Base-by-base conservation (phyloP, 2,888 invertebrate species). In the Eurytoma californica region DNA sequence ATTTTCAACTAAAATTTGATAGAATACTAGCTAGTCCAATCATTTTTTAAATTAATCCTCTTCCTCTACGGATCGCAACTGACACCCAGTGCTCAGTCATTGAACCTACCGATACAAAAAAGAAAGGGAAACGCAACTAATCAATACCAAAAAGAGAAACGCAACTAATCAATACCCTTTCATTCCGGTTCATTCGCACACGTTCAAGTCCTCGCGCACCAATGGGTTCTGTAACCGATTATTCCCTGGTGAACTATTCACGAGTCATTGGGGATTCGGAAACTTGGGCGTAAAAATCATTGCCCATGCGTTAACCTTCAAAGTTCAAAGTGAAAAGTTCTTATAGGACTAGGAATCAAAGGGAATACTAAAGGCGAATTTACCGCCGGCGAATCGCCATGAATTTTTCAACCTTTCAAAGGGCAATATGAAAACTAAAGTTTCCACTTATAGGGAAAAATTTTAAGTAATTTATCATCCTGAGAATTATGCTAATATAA, bases 261-360 rank as follows among this genome's bases (percentile, higher is more conserved):
- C 55, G 58, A 69, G 55, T 49, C 66, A 58, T 49, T 74, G 73
- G 20, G 58, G 58, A 58, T 66, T 74, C 66, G 49, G 58, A 74
- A 49, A 65, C 66, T 73, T 20, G 7, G 7, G 28, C 16, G 63
- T 30, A 18, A 16, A 39, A n/a, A 30, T 16, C 58, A 73, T 65
- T 73, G 65, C 55, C 53, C 65, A 73, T 24, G 65, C 28, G 30
- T 14, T 28, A 0, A 20, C 58, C 20, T 70, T 70, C 4, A 39
- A 39, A 39, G 39, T 39, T 39, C 39, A 39, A 39, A 39, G 51
- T n/a, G 28, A 13, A 28, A 61, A 9, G 24, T 63, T 13, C 12
- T 3, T 18, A n/a, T n/a, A 28, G 12, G n/a, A 39, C 24, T 30
- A 28, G 12, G n/a, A 39, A 20, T 30, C 16, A 63, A 51, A 53